These are phyloP conservation scores for Ammodytes dubius DNA, from an alignment of 2,113 vertebrate species.

Conservation along the genomic window DNA sequence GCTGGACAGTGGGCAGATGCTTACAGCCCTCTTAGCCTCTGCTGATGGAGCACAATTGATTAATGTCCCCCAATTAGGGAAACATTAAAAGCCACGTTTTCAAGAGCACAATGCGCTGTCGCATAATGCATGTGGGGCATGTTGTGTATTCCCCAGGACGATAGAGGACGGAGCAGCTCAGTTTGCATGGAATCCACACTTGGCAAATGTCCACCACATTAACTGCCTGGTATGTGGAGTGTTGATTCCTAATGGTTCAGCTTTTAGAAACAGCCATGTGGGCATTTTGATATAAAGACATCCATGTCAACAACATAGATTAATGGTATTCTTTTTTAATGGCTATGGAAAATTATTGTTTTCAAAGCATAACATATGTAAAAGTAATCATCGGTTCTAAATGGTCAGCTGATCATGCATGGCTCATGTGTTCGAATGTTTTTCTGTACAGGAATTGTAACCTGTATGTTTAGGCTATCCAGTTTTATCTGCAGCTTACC, in stretches of 20 bases:
- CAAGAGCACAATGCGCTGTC: conserved; percentile 73
- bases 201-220: conserved; percentile 71
- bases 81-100: conserved; percentile 82
- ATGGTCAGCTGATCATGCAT: neutral
- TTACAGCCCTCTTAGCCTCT: conserved; percentile 74
- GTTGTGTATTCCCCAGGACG: conserved; percentile 69
- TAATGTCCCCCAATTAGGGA: conserved; percentile 84
- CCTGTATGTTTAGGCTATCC: conserved; percentile 16
- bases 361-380: conserved; percentile 6
- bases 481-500: neutral
- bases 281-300: conserved; percentile 52
- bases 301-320: conserved; percentile 37
- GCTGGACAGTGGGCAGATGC: conserved; percentile 76
- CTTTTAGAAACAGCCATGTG: conserved; percentile 45
- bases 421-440: conserved; percentile 4
- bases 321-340: conserved; percentile 24
- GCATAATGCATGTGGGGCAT: conserved; percentile 67
- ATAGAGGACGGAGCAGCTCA: conserved; percentile 44
- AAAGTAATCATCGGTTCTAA: no score
- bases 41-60: conserved; percentile 84
- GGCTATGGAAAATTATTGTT: conserved; percentile 16
- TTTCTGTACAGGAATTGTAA: conserved; percentile 13
- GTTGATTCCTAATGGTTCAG: conserved; percentile 62
- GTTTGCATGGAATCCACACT: conserved; percentile 71
- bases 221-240: conserved; percentile 62